Conservation (phyloP, 2,888 invertebrate genomes). For the Acanthosepion esculentum region DNA sequence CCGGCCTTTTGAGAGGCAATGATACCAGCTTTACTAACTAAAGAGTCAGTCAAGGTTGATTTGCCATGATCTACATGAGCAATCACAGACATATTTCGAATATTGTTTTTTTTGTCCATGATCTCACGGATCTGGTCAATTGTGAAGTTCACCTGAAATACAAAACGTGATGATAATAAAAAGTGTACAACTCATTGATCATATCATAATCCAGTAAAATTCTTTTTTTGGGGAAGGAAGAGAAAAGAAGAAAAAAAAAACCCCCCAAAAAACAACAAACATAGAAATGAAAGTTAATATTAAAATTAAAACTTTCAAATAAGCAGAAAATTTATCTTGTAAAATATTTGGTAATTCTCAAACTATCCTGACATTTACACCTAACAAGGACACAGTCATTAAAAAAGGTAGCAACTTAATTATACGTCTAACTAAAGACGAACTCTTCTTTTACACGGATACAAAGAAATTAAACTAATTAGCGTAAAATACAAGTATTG, state of each 20-base stretch:
- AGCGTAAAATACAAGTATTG: background rate
- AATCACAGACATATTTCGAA: constrained; percentile 99
- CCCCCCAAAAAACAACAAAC: too few species aligned
- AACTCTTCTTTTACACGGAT: background rate
- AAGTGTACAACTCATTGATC: background rate
- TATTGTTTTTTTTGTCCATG: constrained; percentile 99
- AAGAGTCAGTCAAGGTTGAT: constrained; percentile 98
- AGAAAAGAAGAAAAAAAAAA: too few species aligned
- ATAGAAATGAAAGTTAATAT: too few species aligned
- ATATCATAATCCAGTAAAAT: too few species aligned
- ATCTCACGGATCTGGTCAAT: constrained; percentile 99
- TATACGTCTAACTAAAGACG: background rate
- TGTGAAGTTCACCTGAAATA: constrained; percentile 97
- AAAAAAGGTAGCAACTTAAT: background rate
- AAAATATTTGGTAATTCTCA: background rate
- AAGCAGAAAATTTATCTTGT: background rate
- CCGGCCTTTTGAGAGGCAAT: constrained; percentile 99
- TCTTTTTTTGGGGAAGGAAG: too few species aligned
- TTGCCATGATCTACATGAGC: constrained; percentile 99
- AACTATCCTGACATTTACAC: background rate
- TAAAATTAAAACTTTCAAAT: too few species aligned
- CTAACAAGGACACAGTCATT: background rate
- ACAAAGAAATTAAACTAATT: constrained; percentile 25
- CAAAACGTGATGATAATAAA: background rate
- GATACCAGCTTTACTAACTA: constrained; percentile 99